These are phyloP conservation scores for Catharus ustulatus DNA, from an alignment of 2,797 vertebrate species.

Conservation along the genomic window DNA sequence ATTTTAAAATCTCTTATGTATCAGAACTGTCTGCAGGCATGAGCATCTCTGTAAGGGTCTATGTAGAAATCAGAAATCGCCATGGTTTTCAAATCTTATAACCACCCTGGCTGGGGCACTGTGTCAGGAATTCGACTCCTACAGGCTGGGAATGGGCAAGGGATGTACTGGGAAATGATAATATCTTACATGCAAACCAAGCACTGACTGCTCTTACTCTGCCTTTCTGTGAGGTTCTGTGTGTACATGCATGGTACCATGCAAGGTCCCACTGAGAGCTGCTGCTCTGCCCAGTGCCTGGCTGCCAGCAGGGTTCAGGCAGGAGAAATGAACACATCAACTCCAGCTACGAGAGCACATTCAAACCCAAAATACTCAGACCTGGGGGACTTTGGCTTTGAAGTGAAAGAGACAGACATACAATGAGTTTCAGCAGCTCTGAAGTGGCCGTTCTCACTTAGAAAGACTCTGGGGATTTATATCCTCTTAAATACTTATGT, in stretches of 20 bases:
- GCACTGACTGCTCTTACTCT: neutral
- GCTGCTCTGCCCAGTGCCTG: neutral
- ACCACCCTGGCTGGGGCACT: neutral
- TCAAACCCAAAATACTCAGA: neutral
- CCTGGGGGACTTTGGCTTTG: neutral
- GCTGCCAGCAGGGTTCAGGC: neutral
- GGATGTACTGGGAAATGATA: neutral
- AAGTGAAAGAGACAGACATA: neutral
- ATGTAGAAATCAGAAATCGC: neutral
- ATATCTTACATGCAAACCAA: neutral
- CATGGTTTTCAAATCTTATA: neutral
- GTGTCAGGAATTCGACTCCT: neutral
- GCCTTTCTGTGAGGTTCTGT: neutral
- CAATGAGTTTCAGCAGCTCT: neutral
- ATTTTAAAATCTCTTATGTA: neutral
- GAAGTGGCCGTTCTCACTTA: neutral
- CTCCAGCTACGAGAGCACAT: neutral
- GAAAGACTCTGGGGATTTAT: neutral
- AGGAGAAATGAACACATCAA: neutral
- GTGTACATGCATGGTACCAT: rapidly evolving
- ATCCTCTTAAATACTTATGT: neutral
- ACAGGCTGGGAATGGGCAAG: neutral
- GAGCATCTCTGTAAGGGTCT: neutral
- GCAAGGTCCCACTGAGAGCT: neutral
- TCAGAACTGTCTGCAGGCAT: neutral